Evolutionary conservation across 2,888 invertebrate genomes (phyloP).

Genomic region (Temnothorax unifasciatus): DNA sequence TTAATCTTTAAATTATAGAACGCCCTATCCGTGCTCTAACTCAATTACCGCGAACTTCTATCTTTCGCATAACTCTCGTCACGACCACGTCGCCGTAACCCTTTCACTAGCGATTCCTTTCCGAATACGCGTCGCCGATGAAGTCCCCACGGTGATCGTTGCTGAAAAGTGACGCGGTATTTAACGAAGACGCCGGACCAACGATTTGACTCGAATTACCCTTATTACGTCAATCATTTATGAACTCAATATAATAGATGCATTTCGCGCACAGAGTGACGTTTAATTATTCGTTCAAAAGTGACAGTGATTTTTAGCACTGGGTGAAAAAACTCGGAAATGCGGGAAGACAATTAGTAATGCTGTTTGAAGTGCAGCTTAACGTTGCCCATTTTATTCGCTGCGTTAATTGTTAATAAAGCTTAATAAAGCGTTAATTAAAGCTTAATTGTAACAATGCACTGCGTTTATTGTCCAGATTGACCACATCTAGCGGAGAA

Average conservation of each 20-base stretch:
- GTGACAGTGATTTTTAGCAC: background rate
- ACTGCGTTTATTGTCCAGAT: conserved; percentile 58
- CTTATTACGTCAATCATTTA: background rate
- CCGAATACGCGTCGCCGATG: background rate
- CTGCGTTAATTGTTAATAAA: background rate
- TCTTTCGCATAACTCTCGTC: conserved; percentile 3
- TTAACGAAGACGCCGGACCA: background rate
- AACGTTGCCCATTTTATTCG: conserved; percentile 27
- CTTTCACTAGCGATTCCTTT: conserved; percentile 2
- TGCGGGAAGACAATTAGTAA: background rate
- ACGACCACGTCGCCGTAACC: background rate
- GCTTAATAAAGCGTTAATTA: background rate
- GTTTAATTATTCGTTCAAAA: conserved; percentile 15
- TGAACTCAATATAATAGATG: background rate
- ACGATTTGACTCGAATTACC: conserved; percentile 25
- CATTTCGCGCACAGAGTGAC: background rate
- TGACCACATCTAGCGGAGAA: conserved; percentile 56
- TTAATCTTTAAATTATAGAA: conserved; percentile 51
- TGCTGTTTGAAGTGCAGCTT: conserved; percentile 11
- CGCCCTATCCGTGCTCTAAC: conserved; percentile 26
- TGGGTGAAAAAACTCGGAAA: background rate
- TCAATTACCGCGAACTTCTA: conserved; percentile 34
- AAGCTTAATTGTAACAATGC: conserved; percentile 55
- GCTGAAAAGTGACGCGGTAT: background rate
- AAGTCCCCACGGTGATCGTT: background rate